Base-by-base conservation (phyloP, 2,797 vertebrate genomes). In the Neopelma chrysocephalum region DNA sequence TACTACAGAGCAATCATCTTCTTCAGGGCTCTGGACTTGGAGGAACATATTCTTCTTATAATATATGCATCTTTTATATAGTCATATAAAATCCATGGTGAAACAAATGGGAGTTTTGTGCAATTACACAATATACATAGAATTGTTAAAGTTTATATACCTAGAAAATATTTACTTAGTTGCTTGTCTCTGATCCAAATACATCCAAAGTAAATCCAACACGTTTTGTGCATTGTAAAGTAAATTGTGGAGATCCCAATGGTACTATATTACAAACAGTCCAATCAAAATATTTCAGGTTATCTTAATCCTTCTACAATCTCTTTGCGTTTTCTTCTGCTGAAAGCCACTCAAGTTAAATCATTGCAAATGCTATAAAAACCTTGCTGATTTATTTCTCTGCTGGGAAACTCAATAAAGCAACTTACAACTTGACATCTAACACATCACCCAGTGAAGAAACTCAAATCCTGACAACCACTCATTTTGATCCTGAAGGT, bases 401-500 rank as follows among this genome's bases (percentile, higher is more conserved):
- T 85, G 16, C 77, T 92, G 57, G 8, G 43, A 93, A 96, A 95
- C 70, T 88, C 88, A 73, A 88, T 94, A 66, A 92, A 93, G 83
- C 25, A 92, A 60, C 36, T 60, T 76, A 84, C 3, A 64, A 69
- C 36, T 82, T 94, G 73, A 80, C 80, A 94, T 88, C 76, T 53
- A 87, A 54, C 22, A 85, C n/a, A 78, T 95, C 51, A 93, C n/a
- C 81, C 54, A 84, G 77, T 15, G 81, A 93, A 92, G 76, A 86
- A 95, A 96, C 38, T 60, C 69, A 90, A 96, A 88, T 69, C 51
- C 47, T 69, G 86, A 87, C 87, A 93, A 53, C 6, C 14, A 51
- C 22, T 68, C 43, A 77, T 77, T 96, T 94, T n/a, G 85, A 0
- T 73, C 17, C 42, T 91, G 65, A 94, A 90, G 38, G 10, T 32